Evolutionary conservation across 2,113 vertebrate species (phyloP), one percentile per base, ranked within the genome.

Genomic region (Bos taurus): DNA sequence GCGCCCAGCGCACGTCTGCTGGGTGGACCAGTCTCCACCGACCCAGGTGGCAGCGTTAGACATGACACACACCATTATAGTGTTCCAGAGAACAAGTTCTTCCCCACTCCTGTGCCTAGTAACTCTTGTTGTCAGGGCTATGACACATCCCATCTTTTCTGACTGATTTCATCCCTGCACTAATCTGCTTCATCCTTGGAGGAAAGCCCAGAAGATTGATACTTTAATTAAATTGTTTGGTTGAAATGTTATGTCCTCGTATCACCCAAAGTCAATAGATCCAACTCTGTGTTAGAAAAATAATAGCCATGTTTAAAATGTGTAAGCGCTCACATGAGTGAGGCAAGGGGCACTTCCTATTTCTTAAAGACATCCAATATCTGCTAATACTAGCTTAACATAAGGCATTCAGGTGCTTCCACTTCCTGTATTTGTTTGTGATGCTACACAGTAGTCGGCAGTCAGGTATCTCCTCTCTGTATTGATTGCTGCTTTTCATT

Each of bases 401-500:
- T 59, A 89, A n/a, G 81, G 46, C 26, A 56, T 62, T 43, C 36
- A 62, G 46, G 30, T 8, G 4, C 33, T 12, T 36, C n/a, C 19
- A 21, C 40, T 14, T 60, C 43, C 50, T 7, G 7, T 25, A 4
- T 80, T 17, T 7, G 17, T 10, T 17, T 8, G 33, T 13, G 40
- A 26, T 3, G n/a, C 88, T 28, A 0, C 16, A 0, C 7, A 6
- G 60, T 13, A 15, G 60, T 40, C 36, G 13, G 4, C 30, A 2
- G 54, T 11, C 95, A 52, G 0, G 0, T 17, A 3, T 14, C 59
- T 52, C 60, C 36, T 71, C 0, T 16, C 56, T 60, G 26, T 28
- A 15, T 87, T 98, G 19, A 97, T 36, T 12, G 12, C 84, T 26
- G 16, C 95, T 98, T 97, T 56, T 74, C 57, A 1, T 57, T 91